Evolutionary conservation across 2,888 invertebrate species (phyloP), one percentile per base, ranked within the genome.

Genomic region (Calliphora vomitoria): DNA sequence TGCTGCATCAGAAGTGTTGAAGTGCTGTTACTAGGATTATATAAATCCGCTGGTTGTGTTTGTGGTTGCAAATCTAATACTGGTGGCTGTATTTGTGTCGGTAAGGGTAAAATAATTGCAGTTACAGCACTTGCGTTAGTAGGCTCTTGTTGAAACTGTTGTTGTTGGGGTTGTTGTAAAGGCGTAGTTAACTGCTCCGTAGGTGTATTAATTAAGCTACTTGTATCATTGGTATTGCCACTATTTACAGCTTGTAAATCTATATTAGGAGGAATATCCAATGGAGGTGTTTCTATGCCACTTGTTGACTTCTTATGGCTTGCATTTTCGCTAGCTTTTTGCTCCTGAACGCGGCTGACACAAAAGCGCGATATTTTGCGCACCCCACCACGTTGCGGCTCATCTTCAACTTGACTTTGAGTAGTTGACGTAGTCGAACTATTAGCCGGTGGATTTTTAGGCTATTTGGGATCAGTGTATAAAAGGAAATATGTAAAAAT

Each of bases 311-410:
- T 78, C 64, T 72, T 72, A 64, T 60, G 80, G 38, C 25, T 18
- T 8, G 4, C 18, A 15, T 72, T 78, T 81, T 69, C 82, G 13
- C 31, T 41, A 15, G 89, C 66, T 60, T 90, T 91, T 79, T 92
- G 91, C 71, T 92, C 92, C 66, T 91, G 91, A 8, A 92, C 92
- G 20, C 91, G 91, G 71, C 92, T 93, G 0, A 92, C 92, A 76
- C 92, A 92, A 38, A 92, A 92, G 3, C 92, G 90, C 4, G 92
- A 92, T 69, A 92, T 89, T 87, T 92, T 92, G 0, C 92, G 89
- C 2, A 91, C 89, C 66, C 89, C 90, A 0, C 89, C 90, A 0
- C 74, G 87, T 13, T 82, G 50, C 1, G 55, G 80, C 8, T 92
- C 90, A 20, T 92, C 93, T 6, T 83, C 44, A n/a, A 79, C 76